Base-by-base conservation (phyloP, 2,113 vertebrate genomes). In the Chloropsis cyanopogon region DNA sequence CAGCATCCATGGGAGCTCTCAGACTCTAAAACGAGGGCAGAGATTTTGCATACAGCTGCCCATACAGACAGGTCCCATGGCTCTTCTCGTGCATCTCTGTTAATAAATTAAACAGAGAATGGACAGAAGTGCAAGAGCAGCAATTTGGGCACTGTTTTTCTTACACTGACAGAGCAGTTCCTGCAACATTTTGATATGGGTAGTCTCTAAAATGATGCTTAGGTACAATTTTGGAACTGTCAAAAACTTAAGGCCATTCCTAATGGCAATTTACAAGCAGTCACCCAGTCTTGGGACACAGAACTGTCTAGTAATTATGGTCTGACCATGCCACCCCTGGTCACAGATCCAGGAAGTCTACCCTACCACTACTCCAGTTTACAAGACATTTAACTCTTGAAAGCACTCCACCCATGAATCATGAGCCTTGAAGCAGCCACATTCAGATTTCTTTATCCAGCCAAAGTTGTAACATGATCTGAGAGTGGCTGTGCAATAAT, bases 111-210 rank as follows among this genome's bases (percentile, higher is more conserved):
- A 79, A 53, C 16, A 73, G 46, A 77, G 12, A 75, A 31, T 54
- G n/a, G 42, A 14, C n/a, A 70, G 28, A 73, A 31, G 7, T 28
- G 33, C 11, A 26, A 93, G 5, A 52, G 37, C n/a, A 69, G n/a
- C 17, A n/a, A 35, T n/a, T n/a, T 46, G 46, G 10, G 8, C 9
- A 3, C 21, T 68, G 22, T 6, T 11, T 83, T 80, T 88, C n/a
- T 49, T 31, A 68, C 21, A 33, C 12, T 46, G 37, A 53, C n/a
- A 53, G 49, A 39, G n/a, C 7, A 86, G 9, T 53, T 91, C n/a
- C 33, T 63, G 20, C 17, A 63, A 7, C 0, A 1, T 66, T 60
- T 82, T 76, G 20, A 17, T 44, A 65, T 1, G 2, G 7, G 1
- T 6, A 42, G 15, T 61, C 21, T 83, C 59, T 37, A 54, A 89